phyloP scores from a whole-genome alignment of 2,797 vertebrate genomes.

The Hoplostethus mediterraneus region DNA sequence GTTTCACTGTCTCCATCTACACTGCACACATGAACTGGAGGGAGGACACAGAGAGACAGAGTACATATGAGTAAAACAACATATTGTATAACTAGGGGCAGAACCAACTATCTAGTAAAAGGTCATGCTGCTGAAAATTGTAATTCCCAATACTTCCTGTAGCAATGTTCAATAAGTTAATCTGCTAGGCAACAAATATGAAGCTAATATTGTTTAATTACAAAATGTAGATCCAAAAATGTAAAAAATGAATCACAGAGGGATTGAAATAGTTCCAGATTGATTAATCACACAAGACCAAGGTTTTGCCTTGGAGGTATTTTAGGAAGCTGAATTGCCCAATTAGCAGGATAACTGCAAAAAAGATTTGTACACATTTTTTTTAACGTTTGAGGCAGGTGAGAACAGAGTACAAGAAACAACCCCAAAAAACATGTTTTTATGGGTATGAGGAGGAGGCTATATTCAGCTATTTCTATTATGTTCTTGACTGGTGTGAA shows the following conservation, averaged over 20 bases:
- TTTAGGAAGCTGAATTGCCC: background rate
- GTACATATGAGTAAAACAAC: slow-evolving; percentile 6
- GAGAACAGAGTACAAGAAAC: too few species aligned
- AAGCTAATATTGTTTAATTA: background rate
- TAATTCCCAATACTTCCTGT: background rate
- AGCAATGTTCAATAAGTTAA: background rate
- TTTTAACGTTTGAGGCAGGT: too few species aligned
- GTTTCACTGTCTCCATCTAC: slow-evolving; percentile 92
- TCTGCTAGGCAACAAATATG: background rate
- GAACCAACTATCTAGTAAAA: background rate
- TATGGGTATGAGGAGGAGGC: background rate
- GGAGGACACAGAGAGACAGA: slow-evolving; percentile 46
- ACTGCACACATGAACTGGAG: slow-evolving; percentile 93
- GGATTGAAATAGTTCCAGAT: background rate
- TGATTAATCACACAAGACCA: background rate
- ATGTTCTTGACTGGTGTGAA: too few species aligned
- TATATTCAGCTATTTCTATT: background rate
- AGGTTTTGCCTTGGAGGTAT: background rate
- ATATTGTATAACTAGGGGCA: background rate
- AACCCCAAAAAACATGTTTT: too few species aligned
- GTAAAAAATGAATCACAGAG: background rate
- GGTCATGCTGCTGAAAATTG: background rate
- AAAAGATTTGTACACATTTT: background rate
- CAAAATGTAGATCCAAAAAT: background rate
- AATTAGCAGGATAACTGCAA: background rate